Conservation (phyloP, 2,113 vertebrate genomes). For the Gulo gulo region DNA sequence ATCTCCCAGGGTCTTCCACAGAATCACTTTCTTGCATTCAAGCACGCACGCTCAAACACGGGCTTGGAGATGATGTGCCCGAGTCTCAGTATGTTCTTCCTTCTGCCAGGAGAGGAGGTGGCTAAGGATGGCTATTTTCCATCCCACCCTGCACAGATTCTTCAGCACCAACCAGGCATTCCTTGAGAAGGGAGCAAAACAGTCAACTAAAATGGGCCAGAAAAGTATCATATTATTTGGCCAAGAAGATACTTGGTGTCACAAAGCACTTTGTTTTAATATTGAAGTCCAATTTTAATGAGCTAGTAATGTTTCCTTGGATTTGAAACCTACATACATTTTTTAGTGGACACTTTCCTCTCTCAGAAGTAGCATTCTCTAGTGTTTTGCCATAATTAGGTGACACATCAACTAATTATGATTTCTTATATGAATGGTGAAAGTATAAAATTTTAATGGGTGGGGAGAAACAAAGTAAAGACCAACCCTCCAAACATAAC, state of each 20-base stretch:
- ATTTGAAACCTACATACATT: background rate
- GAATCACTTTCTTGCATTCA: background rate
- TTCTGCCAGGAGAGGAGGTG: background rate
- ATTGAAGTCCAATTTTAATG: background rate
- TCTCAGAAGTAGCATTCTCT: background rate
- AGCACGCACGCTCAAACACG: background rate
- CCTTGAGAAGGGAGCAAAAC: background rate
- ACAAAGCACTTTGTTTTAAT: background rate
- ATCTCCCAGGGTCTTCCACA: background rate
- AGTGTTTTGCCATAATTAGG: background rate
- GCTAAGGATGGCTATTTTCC: background rate
- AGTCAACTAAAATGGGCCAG: background rate
- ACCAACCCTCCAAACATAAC: conserved; percentile 58
- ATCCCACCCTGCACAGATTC: background rate
- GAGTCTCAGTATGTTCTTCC: background rate
- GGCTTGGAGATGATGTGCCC: background rate
- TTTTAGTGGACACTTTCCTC: background rate
- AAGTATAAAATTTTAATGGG: conserved; percentile 51
- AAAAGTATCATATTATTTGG: background rate
- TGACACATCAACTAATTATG: background rate
- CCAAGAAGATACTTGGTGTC: background rate
- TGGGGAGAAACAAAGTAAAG: conserved; percentile 21
- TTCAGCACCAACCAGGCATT: background rate
- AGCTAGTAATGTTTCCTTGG: background rate
- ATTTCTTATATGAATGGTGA: conserved; percentile 22